Percentiles rank a stretch among this genome's conserved stretches.
Conservation (phyloP, 2,797 vertebrate species). For the Graptemys geographica region DNA sequence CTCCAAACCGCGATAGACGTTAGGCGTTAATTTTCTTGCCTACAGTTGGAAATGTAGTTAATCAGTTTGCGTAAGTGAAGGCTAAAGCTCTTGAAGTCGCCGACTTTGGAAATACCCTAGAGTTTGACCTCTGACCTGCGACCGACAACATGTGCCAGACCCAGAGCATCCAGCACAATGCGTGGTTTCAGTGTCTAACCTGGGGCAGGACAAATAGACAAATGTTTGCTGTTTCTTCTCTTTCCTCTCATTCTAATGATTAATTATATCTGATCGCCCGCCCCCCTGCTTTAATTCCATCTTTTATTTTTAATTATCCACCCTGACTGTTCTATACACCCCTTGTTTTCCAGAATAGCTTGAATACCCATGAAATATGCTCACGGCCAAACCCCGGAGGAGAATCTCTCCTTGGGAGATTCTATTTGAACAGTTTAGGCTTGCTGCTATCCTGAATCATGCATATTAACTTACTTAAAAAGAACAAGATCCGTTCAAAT, state of each 20-base stretch:
- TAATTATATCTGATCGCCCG: background rate
- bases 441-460: background rate
- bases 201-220: background rate
- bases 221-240: background rate
- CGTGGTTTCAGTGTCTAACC: background rate
- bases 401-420: background rate
- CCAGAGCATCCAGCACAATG: slow-evolving; percentile 5
- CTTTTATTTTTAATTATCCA: background rate
- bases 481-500: background rate
- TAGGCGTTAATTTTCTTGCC: background rate
- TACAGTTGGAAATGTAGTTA: slow-evolving; percentile 47
- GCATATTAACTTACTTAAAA: background rate
- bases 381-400: background rate
- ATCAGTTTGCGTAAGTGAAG: slow-evolving; percentile 14
- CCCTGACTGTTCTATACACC: background rate
- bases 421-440: background rate
- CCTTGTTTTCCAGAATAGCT: background rate
- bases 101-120: slow-evolving; percentile 50
- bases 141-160: slow-evolving; percentile 10
- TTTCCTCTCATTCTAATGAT: background rate
- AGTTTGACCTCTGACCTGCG: slow-evolving; percentile 81
- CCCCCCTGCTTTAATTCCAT: background rate
- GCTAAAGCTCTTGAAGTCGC: slow-evolving; percentile 51
- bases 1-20: background rate
- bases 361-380: background rate